Evolutionary conservation across 2,113 vertebrate genomes (phyloP), one percentile per base, ranked within the genome.

Genomic region (Microtus richardsoni): DNA sequence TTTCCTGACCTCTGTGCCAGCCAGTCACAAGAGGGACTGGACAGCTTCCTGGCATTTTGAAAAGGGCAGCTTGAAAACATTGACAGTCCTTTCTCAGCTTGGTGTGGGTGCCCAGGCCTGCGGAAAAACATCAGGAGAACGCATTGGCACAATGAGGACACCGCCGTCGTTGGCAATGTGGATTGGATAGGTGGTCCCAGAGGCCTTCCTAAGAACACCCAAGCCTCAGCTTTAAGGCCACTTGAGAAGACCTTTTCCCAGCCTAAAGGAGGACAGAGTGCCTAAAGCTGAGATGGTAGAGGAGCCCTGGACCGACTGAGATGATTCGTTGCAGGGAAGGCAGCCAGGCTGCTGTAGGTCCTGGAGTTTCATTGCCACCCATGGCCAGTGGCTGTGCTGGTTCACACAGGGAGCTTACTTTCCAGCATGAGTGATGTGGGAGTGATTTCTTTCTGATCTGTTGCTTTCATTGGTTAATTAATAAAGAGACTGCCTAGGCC

Each of bases 41-140:
- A 7, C 21, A 30, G 28, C 11, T 9, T 85, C 24, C 12, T 5
- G 58, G 71, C 6, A n/a, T n/a, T 41, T 60, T 41, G 39, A 2
- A 1, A 19, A 44, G 70, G 60, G 16, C 6, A 52, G 12, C 26
- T 26, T 66, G 13, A n/a, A 41, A 16, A 3, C 1, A 13, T 33
- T 9, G 70, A 33, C 8, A 22, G 12, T 28, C 26, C 2, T 30
- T 14, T 3, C 19, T 60, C 24, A 36, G 49, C 16, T 36, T 16
- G 26, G 54, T 17, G 26, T 1, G 28, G 9, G 24, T 19, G 1
- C 21, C 52, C 9, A 33, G 19, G 33, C n/a, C 3, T 8, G 0
- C 41, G 26, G 11, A 71, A n/a, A 2, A 70, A 8, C 44, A 47
- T 39, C 28, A 26, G 16, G 44, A 2, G 0, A 41, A 80, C 54